Base-by-base conservation (phyloP, 2,888 invertebrate genomes). In the Melinaea marsaeus region DNA sequence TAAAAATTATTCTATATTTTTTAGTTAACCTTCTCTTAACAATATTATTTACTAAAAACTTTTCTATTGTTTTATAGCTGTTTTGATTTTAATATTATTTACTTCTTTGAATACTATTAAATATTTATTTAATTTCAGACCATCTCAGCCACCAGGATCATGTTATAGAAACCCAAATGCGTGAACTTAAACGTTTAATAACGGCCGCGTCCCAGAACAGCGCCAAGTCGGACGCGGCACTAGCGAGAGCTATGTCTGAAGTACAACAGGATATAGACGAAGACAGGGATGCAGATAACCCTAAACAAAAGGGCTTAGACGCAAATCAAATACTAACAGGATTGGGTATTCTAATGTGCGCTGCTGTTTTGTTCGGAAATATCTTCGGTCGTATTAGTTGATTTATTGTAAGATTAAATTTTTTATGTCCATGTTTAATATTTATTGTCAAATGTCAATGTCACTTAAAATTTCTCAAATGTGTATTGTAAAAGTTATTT, bases 231-330 rank as follows among this genome's bases (percentile, higher is more conserved):
- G 91, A 90, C 65, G 86, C 86, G 0, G 84, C 86, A 55, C 70
- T 91, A 2, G 81, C 88, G 0, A 86, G 86, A 69, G 88, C 83
- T 0, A 67, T 91, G 1, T 81, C 84, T 0, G 84, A 72, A 0
- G 90, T 90, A 4, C 88, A 90, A 22, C 88, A 88, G 0, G 89
- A 88, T 3, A 57, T 88, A 4, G 90, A 88, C 60, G 88, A 88
- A 0, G 81, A 76, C 0, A 84, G 85, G 2, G 79, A 75, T 2
- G 79, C 79, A 0, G 75, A 78, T 4, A 70, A 70, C 0, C 66
- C 69, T 0, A 74, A 74, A 13, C 65, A 74, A 6, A 80, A 75
- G 62, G 75, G 79, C 0, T 7, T 84, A 3, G 85, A 87, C 60
- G 78, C 85, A 0, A 85, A 85, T 57, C 89, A 89, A 58, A 76